Percentiles rank a stretch among this genome's conserved stretches.
phyloP scores from a whole-genome alignment of 2,113 vertebrate genomes.

The Albula goreensis region DNA sequence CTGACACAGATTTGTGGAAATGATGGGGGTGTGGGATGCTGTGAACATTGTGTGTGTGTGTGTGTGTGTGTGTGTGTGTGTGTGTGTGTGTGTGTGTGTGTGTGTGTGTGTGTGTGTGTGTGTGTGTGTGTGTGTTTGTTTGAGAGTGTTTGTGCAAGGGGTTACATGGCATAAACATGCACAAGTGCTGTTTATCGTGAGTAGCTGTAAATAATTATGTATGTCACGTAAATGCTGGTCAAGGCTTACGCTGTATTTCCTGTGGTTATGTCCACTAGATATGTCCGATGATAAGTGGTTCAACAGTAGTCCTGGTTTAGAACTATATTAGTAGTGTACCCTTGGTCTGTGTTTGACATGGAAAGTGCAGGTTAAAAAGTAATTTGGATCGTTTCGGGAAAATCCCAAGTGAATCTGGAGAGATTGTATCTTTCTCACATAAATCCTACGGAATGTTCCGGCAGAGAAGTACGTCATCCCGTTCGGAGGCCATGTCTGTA shows the following conservation, averaged over 20 bases:
- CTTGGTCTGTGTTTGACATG: conserved; percentile 18
- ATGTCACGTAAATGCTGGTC: neutral
- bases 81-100: conserved; percentile 14
- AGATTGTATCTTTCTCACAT: conserved; percentile 16
- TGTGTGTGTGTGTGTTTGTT: conserved; percentile 11
- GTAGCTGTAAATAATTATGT: neutral
- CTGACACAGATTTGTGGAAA: conserved; percentile 18
- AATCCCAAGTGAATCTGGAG: conserved; percentile 5
- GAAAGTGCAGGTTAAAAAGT: conserved; percentile 14
- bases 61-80: conserved; percentile 10
- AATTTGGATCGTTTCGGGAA: conserved; percentile 5
- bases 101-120: conserved; percentile 10
- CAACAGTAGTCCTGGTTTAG: conserved; percentile 13
- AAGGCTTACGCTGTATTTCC: conserved; percentile 1
- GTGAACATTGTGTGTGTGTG: neutral
- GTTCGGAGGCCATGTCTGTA: neutral
- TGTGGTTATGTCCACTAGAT: neutral
- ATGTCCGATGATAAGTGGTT: neutral
- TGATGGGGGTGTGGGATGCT: neutral
- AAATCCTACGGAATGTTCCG: conserved; percentile 23
- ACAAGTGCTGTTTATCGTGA: too few relatives aligned
- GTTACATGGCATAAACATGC: neutral
- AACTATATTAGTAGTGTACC: neutral
- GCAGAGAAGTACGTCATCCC: conserved; percentile 17
- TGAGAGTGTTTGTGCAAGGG: neutral